phyloP scores from a whole-genome alignment of 1,140 invertebrate species.

The Hirudo medicinalis region DNA sequence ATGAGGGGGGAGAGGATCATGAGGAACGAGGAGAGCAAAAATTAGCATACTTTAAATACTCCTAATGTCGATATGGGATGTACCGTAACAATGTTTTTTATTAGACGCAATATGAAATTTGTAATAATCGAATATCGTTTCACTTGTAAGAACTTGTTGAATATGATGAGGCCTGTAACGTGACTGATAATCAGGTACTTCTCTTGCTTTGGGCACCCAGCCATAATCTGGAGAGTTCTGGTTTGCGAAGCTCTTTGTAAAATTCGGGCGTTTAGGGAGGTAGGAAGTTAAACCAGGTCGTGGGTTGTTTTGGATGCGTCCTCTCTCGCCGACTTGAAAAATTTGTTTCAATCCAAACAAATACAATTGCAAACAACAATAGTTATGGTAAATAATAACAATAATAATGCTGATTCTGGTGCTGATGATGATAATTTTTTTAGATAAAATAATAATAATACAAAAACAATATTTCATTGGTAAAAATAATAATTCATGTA shows the following conservation, averaged over 20 bases:
- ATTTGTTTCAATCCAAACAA: background rate
- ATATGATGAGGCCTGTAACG: background rate
- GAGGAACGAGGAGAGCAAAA: no score
- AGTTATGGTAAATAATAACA: no score
- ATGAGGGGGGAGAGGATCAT: no score
- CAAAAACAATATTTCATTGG: no score
- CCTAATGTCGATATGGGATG: background rate
- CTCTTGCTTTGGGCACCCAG: conserved; percentile 6
- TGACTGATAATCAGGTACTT: background rate
- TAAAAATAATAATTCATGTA: background rate
- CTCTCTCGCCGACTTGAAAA: background rate
- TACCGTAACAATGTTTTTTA: background rate
- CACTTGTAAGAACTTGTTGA: conserved; percentile 4
- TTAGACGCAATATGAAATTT: background rate
- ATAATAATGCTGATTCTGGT: background rate
- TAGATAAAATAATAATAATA: no score
- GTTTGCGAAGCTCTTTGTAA: background rate
- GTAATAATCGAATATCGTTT: background rate
- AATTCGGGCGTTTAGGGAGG: conserved; percentile 6
- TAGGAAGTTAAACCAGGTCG: conserved; percentile 8
- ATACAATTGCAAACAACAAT: no score
- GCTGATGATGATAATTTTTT: no score
- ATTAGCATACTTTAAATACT: background rate
- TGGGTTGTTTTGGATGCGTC: conserved; percentile 4
- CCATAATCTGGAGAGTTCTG: conserved; percentile 6